Base-by-base conservation (phyloP, 2,797 vertebrate genomes). In the Thaleichthys pacificus region DNA sequence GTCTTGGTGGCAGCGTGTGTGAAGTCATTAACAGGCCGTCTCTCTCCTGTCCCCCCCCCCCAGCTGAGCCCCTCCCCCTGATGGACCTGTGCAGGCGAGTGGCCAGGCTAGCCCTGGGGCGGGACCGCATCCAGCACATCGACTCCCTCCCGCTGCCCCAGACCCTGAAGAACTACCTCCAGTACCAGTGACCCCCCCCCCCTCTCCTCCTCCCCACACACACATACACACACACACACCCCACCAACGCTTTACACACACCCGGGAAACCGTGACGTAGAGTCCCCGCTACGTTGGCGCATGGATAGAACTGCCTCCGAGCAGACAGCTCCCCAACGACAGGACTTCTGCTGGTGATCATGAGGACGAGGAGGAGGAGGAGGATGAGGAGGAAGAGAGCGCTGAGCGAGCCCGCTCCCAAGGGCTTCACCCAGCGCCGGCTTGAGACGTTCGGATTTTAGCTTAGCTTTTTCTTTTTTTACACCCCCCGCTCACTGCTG, bases 111-210 rank as follows among this genome's bases (percentile, higher is more conserved):
- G 94, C 97, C 80, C 91, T 98, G 81, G 96, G 97, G 71, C 91
- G 96, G 84, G 95, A 96, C 78, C 95, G 96, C 81, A 94, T 99
- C 87, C 94, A 90, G 84, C 95, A 97, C 88, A 97, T 99, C 88
- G 89, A 95, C 87, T 86, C 92, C 57, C 95, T 99, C 84, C 97
- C 97, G 42, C 93, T 99, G 93, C 97, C 97, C 80, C 95, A 95
- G 85, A 95, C 96, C 69, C 94, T 99, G 85, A 99, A 98, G 91
- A 97, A 96, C 93, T 99, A 98, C 91, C 95, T 99, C 93, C 97
- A 98, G 83, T 98, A 98, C 93, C 97, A 98, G 88, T 99, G 91
- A 94, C 67, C 65, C 4, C 66, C 0, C 26, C 56, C 51, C 2
- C 51, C 42, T 47, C 42, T 14, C 42, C 42, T 14, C 42, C 42